phyloP scores from a whole-genome alignment of 1,140 invertebrate species.

The Penaeus japonicus region DNA sequence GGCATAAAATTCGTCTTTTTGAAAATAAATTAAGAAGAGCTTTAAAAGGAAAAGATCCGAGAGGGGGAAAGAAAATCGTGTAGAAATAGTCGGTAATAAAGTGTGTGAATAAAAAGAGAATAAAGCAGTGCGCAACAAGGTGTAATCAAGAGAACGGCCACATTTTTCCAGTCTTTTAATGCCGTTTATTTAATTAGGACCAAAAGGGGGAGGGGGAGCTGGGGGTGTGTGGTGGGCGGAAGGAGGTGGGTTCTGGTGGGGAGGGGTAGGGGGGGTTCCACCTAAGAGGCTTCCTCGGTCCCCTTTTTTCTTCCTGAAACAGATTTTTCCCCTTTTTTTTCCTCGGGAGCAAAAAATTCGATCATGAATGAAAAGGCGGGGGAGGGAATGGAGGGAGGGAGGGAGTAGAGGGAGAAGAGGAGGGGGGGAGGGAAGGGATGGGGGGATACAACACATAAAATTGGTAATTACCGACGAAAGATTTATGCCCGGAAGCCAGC shows the following conservation, averaged over 20 bases:
- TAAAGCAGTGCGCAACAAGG: not conserved
- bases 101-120: not conserved
- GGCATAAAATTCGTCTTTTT: no score
- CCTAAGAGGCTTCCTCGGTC: not conserved
- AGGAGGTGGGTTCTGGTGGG: no score
- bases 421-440: no score
- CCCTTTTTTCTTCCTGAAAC: not conserved
- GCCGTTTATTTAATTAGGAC: constrained; percentile 3
- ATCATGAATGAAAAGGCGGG: not conserved
- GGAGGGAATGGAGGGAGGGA: not conserved
- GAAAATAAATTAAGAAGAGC: no score
- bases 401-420: not conserved
- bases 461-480: no score
- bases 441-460: no score
- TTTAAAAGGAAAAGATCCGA: no score
- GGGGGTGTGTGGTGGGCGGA: no score
- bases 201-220: not conserved
- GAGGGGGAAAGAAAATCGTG: not conserved
- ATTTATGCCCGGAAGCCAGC: no score
- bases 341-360: not conserved
- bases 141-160: not conserved
- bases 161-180: constrained; percentile 9
- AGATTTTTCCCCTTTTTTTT: not conserved
- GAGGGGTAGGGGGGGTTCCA: not conserved
- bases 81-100: no score